Percentiles rank a stretch among this genome's conserved stretches.
Conservation (phyloP, 2,888 invertebrate species). For the Archips crataeganus region DNA sequence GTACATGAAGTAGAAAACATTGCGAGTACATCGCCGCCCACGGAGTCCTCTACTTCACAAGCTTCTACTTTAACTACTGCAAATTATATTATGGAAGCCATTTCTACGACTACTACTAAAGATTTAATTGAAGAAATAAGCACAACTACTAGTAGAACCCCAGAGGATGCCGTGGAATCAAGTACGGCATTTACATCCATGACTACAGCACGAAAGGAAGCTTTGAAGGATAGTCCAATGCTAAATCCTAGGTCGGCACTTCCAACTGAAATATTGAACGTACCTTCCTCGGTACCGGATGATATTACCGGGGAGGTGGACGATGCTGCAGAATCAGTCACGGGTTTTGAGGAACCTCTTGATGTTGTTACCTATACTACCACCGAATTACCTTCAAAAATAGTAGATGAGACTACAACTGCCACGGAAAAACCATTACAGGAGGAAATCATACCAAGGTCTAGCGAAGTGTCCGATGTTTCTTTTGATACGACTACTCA, state of each 20-base stretch:
- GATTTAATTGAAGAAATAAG: conserved; percentile 1
- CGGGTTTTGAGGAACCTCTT: conserved; percentile 41
- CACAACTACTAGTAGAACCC: conserved; percentile 43
- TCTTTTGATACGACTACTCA: conserved; percentile 47
- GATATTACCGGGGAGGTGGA: conserved; percentile 61
- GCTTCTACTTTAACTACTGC: conserved; percentile 52
- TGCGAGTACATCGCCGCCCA: conserved; percentile 54
- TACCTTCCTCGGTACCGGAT: conserved; percentile 63
- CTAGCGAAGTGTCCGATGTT: conserved; percentile 41
- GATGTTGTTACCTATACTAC: conserved; percentile 42
- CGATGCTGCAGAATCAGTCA: conserved; percentile 53
- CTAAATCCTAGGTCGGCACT: conserved; percentile 74
- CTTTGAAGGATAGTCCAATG: conserved; percentile 64
- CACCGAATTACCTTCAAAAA: conserved; percentile 41
- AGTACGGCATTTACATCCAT: conserved; percentile 50
- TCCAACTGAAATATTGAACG: conserved; percentile 69
- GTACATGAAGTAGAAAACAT: conserved; percentile 58
- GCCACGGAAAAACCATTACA: conserved; percentile 36
- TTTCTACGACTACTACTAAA: conserved; percentile 43
- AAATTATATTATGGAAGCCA: conserved; percentile 53
- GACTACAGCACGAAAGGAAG: conserved; percentile 51
- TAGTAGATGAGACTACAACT: conserved; percentile 45
- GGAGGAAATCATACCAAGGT: conserved; percentile 34
- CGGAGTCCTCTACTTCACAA: conserved; percentile 52
- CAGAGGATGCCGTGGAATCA: conserved; percentile 52